These are phyloP conservation scores for Euleptes europaea DNA, from an alignment of 2,113 vertebrate genomes.

Conservation along the genomic window DNA sequence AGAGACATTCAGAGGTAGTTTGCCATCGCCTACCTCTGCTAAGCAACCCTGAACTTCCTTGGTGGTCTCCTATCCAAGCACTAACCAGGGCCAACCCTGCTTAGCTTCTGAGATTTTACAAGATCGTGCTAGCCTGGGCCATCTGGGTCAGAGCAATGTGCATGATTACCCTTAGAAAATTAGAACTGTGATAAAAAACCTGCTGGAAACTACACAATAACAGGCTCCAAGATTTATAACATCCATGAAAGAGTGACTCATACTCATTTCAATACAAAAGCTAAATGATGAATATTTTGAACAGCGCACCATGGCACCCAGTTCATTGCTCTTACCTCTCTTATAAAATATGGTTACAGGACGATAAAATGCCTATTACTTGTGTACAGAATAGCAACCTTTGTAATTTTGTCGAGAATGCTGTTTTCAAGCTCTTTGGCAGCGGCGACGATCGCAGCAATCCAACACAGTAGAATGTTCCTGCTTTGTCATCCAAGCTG, in stretches of 20 bases:
- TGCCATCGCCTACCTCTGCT: no score
- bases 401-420: not conserved
- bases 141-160: no score
- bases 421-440: not conserved
- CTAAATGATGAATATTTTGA: not conserved
- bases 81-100: no score
- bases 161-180: not conserved
- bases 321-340: not conserved
- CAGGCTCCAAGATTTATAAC: not conserved
- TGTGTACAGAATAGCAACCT: not conserved
- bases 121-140: no score
- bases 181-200: not conserved
- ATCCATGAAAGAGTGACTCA: not conserved
- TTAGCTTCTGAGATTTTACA: no score
- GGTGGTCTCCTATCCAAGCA: no score
- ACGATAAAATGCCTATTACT: rapidly evolving
- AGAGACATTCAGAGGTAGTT: no score
- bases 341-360: not conserved
- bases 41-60: no score
- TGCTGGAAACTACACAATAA: not conserved
- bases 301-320: not conserved
- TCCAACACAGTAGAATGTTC: slow-evolving; percentile 19
- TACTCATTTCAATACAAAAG: not conserved
- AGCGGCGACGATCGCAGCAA: not conserved
- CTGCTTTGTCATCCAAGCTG: slow-evolving; percentile 29